Base-by-base conservation (phyloP, 2,113 vertebrate genomes). In the Bubo scandiacus region DNA sequence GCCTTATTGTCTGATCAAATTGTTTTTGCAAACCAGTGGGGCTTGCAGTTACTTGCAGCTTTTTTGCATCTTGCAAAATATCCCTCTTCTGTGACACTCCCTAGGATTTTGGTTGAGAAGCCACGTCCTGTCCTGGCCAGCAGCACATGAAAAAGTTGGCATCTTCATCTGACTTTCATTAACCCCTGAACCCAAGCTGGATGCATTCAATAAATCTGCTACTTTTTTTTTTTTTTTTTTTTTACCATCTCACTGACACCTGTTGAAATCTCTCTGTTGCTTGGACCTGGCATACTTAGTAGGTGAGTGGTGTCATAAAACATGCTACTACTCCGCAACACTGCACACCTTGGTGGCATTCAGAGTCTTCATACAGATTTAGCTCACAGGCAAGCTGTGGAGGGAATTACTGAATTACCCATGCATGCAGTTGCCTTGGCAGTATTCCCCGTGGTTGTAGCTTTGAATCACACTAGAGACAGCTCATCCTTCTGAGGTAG, bases 361-460 rank as follows among this genome's bases (percentile, higher is more conserved):
- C 34, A 10, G 29, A 12, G n/a, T 17, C 81, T 82, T 80, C 61
- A 12, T 45, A 2, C 3, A 58, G 78, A 18, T 51, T 25, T 45
- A 62, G 57, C 81, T 94, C 51, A 36, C 27, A 40, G 81, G 22
- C 38, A 65, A 58, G 58, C 45, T 17, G 32, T 14, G 85, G 72
- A 90, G 36, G 51, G 71, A 94, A 78, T 82, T 73, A 78, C 88
- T 68, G 77, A 78, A 54, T 59, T 47, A 74, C n/a, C 77, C 85
- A 38, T 58, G 83, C 27, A 80, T 61, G 79, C 47, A 30, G 42
- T 58, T 85, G 34, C 49, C 51, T 96, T 96, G 89, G 89, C 77
- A 55, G 54, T 49, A 40, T 38, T 51, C 58, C 79, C 43, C 2
- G 6, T 71, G 83, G 63, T 19, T 65, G 57, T 73, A 80, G 62